phyloP scores from a whole-genome alignment of 2,888 invertebrate genomes.

The Opisthograptis luteolata region DNA sequence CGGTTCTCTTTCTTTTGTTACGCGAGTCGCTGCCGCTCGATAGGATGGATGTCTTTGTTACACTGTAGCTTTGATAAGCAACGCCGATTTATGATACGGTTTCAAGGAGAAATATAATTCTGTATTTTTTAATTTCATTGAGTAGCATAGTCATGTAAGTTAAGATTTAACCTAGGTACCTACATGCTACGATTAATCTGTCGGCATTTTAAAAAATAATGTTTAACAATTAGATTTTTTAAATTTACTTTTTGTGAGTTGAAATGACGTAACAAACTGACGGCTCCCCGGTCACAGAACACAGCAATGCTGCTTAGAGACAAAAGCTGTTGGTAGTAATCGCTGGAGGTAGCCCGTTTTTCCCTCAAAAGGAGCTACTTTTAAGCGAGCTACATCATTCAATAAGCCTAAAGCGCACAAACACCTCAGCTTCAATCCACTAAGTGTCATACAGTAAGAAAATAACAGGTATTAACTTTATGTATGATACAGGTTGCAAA shows the following conservation, averaged over 20 bases:
- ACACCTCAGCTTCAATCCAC: constrained; percentile 6
- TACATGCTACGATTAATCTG: no score
- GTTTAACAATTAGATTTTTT: no score
- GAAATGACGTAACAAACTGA: no score
- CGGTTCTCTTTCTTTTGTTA: constrained; percentile 80
- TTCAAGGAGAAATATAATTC: not conserved
- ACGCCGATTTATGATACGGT: constrained; percentile 30
- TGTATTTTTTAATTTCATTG: not conserved
- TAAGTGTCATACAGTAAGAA: constrained; percentile 13
- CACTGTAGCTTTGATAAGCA: constrained; percentile 71
- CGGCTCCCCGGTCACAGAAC: no score
- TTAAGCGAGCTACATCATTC: constrained; percentile 2
- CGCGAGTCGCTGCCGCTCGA: constrained; percentile 68
- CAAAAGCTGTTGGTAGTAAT: no score
- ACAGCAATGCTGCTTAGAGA: no score
- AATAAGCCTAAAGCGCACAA: not conserved
- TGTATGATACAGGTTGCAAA: constrained; percentile 36
- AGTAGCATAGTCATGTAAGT: no score
- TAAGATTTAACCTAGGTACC: no score
- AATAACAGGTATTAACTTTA: constrained; percentile 23
- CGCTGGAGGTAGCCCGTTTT: no score
- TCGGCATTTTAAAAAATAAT: no score
- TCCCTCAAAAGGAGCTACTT: no score
- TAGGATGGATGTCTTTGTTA: constrained; percentile 74
- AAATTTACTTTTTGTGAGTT: no score